These are phyloP conservation scores for Casuarius casuarius DNA, from an alignment of 2,113 vertebrate genomes.

Conservation along the genomic window DNA sequence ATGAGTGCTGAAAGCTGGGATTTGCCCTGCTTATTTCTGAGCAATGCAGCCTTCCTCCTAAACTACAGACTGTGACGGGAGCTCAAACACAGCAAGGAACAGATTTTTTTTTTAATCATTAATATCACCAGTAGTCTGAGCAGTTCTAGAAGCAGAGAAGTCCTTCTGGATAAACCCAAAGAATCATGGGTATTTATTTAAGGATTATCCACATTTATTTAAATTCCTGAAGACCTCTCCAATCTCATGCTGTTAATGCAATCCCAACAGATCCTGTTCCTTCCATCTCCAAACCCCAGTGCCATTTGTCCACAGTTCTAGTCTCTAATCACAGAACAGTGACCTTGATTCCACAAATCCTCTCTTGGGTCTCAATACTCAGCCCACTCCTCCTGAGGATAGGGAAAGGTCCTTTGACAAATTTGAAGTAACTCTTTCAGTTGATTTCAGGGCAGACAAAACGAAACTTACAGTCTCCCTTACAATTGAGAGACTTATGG, in stretches of 20 bases:
- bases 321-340: neutral
- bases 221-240: neutral
- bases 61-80: neutral
- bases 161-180: neutral
- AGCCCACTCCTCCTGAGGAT: neutral
- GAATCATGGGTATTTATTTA: conserved; percentile 14
- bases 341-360: neutral
- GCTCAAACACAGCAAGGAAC: neutral
- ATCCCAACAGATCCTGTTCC: neutral
- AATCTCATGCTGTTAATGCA: neutral
- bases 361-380: neutral
- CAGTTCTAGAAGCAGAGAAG: neutral
- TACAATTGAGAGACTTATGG: neutral
- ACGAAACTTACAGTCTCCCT: neutral
- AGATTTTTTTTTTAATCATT: neutral
- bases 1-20: neutral
- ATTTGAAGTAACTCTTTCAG: neutral
- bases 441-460: neutral
- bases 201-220: conserved; percentile 18
- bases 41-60: neutral
- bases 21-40: neutral
- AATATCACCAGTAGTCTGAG: neutral
- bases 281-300: neutral
- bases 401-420: neutral
- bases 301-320: neutral